Conservation (phyloP, 2,888 invertebrate species). For the Stegophylla sp. region DNA sequence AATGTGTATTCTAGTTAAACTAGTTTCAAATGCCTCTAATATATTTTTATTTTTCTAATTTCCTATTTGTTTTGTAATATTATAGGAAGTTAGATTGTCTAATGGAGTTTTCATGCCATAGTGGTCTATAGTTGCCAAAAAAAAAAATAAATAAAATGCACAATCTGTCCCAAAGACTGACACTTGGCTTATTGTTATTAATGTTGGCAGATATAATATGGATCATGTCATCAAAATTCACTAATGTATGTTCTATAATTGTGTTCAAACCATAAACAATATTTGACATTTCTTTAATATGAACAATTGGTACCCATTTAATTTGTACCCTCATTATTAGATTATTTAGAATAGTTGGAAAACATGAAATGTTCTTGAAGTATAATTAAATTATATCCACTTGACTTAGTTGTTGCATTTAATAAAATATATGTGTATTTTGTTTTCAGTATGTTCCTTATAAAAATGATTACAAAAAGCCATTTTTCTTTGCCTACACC, state of each 20-base stretch:
- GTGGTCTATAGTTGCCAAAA: constrained; percentile 53
- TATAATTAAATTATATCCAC: neutral
- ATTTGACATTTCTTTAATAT: neutral
- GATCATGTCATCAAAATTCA: constrained; percentile 94
- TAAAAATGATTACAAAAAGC: constrained; percentile 83
- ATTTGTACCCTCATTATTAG: neutral
- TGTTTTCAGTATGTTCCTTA: constrained; percentile 78
- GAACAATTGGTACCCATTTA: neutral
- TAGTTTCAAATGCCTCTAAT: neutral
- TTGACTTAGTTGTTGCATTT: no score
- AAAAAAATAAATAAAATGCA: no score
- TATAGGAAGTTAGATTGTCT: neutral
- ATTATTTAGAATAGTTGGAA: neutral
- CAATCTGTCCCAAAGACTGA: constrained; percentile 75
- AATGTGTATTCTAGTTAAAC: neutral
- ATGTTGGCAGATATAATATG: constrained; percentile 92
- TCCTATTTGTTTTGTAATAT: neutral
- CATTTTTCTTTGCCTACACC: constrained; percentile 94
- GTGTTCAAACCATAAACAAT: neutral
- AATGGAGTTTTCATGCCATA: constrained; percentile 33
- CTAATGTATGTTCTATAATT: constrained; percentile 73
- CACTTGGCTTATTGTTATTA: constrained; percentile 85
- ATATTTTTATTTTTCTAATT: neutral
- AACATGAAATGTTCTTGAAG: neutral
- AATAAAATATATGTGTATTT: no score